These are phyloP conservation scores for Falcunculus frontatus DNA, from an alignment of 2,113 vertebrate species.

Conservation along the genomic window DNA sequence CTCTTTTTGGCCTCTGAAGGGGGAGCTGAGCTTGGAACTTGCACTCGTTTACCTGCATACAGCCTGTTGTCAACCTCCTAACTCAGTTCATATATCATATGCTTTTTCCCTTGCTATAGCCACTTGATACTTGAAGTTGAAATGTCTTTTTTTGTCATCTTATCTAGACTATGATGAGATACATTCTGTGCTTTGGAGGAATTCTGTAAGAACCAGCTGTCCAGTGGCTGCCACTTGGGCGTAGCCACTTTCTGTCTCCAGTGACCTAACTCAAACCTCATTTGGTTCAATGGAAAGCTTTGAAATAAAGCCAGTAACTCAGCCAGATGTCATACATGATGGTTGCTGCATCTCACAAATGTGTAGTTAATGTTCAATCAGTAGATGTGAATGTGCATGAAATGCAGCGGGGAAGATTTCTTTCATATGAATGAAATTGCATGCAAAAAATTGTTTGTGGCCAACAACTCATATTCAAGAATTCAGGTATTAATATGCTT, in stretches of 20 bases:
- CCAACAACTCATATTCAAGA: background rate
- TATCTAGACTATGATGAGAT: background rate
- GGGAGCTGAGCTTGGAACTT: background rate
- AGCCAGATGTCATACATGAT: background rate
- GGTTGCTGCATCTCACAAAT: background rate
- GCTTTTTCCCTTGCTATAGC: background rate
- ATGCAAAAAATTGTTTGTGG: background rate
- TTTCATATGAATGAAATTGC: background rate
- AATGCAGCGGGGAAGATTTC: background rate
- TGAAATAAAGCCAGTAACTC: background rate
- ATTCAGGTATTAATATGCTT: background rate
- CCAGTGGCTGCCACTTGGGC: background rate
- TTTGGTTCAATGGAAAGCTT: background rate
- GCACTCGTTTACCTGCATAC: background rate
- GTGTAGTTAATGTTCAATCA: rapidly evolving
- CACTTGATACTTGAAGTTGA: background rate
- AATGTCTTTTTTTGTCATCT: background rate
- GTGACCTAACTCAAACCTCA: background rate
- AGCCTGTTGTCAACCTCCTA: background rate
- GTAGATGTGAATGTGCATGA: background rate
- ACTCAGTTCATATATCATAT: background rate
- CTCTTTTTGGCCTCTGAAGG: background rate
- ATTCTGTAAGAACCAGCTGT: background rate
- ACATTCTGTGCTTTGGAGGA: background rate
- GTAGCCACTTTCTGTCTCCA: background rate